Percentiles rank a stretch among this genome's conserved stretches.
phyloP scores from a whole-genome alignment of 2,797 vertebrate species.

The Taeniopygia guttata region DNA sequence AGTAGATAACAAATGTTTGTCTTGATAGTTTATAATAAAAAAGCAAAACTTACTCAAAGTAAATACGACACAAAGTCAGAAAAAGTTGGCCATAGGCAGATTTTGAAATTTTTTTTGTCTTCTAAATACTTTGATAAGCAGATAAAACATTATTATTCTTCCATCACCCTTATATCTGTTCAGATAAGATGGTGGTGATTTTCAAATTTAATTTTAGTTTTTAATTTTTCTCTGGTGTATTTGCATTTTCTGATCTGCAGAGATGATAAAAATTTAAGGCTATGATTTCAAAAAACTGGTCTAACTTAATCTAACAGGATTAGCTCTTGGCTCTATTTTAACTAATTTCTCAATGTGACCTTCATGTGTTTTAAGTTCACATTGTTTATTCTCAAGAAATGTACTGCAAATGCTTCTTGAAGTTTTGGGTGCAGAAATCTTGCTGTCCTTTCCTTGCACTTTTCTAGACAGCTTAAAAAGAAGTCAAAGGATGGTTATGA shows the following conservation, averaged over 20 bases:
- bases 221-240: not conserved
- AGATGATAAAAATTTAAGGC: not conserved
- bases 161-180: not conserved
- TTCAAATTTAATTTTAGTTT: not conserved
- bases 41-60: constrained; percentile 21
- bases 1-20: constrained; percentile 30
- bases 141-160: not conserved
- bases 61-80: constrained; percentile 1
- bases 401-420: not conserved
- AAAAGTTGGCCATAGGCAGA: not conserved
- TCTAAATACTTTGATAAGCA: constrained; percentile 13
- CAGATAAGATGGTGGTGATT: not conserved
- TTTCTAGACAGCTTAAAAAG: not conserved
- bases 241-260: not conserved
- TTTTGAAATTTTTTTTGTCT: not conserved
- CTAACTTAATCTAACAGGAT: not conserved
- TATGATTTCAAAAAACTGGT: not conserved
- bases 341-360: constrained; percentile 7
- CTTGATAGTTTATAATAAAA: not conserved
- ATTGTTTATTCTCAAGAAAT: not conserved
- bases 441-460: not conserved
- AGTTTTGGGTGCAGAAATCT: constrained; percentile 2
- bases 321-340: constrained; percentile 24
- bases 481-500: constrained; percentile 24
- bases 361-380: not conserved